These are phyloP conservation scores for Lepidurus couesii DNA, from an alignment of 1,140 invertebrate species.

Conservation along the genomic window DNA sequence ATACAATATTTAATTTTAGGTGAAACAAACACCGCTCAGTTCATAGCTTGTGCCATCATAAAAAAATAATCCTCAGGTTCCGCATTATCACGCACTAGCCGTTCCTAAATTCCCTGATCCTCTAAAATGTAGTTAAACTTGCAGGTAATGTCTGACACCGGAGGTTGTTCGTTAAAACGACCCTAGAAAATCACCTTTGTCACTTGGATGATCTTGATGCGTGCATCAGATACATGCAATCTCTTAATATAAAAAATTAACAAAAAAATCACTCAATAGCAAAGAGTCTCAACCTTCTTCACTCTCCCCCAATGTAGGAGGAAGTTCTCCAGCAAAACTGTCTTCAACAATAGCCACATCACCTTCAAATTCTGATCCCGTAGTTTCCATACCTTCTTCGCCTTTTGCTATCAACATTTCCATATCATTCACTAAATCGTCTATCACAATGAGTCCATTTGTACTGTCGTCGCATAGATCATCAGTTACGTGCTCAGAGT, in stretches of 20 bases:
- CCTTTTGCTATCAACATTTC: background rate
- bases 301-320: background rate
- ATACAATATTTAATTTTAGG: background rate
- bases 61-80: slow-evolving; percentile 19
- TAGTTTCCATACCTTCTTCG: background rate
- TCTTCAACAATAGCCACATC: background rate
- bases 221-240: background rate
- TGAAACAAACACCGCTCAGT: background rate
- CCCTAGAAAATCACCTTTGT: background rate
- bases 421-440: slow-evolving; percentile 4
- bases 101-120: slow-evolving; percentile 8
- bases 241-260: background rate
- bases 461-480: background rate
- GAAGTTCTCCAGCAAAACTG: background rate
- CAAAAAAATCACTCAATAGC: background rate
- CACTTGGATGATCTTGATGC: background rate
- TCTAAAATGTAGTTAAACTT: slow-evolving; percentile 12
- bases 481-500: background rate
- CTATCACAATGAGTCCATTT: slow-evolving; percentile 13
- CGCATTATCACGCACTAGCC: slow-evolving; percentile 4
- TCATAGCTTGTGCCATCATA: background rate
- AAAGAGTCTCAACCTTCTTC: background rate
- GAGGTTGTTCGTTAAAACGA: background rate
- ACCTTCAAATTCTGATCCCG: background rate
- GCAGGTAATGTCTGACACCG: slow-evolving; percentile 12